Evolutionary conservation across 2,797 vertebrate species (phyloP).

Genomic region (Erpetoichthys calabaricus): DNA sequence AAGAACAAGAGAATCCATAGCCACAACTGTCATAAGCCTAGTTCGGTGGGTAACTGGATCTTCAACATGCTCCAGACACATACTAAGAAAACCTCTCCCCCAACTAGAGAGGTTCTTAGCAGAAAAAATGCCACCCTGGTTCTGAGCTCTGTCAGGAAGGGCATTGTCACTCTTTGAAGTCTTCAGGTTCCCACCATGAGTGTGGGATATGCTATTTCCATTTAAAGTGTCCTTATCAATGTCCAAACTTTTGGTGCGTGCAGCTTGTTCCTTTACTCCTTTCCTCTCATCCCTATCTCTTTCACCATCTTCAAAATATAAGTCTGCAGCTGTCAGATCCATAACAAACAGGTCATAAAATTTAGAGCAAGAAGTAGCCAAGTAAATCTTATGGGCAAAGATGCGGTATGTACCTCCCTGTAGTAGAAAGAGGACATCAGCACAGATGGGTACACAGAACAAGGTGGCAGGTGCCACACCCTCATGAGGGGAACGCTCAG

Average conservation of each 20-base stretch:
- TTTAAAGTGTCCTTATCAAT: constrained; percentile 44
- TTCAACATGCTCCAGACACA: constrained; percentile 52
- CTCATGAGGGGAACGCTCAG: constrained; percentile 47
- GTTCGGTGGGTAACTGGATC: constrained; percentile 58
- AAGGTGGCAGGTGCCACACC: constrained; percentile 56
- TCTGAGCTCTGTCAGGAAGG: constrained; percentile 37
- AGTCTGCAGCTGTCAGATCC: constrained; percentile 30
- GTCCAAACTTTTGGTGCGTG: constrained; percentile 61
- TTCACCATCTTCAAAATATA: constrained; percentile 16
- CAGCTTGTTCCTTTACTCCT: constrained; percentile 56
- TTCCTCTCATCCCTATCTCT: constrained; percentile 49
- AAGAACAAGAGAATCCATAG: constrained; percentile 63
- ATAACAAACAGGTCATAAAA: constrained; percentile 77
- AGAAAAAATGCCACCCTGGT: constrained; percentile 29
- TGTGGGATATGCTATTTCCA: constrained; percentile 29
- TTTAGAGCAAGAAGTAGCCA: constrained; percentile 79
- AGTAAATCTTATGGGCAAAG: constrained; percentile 76
- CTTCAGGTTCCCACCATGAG: constrained; percentile 45
- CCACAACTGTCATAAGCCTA: constrained; percentile 61
- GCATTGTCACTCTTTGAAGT: constrained; percentile 62
- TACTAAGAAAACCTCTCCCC: constrained; percentile 67
- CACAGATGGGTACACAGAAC: constrained; percentile 62
- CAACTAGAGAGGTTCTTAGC: constrained; percentile 54
- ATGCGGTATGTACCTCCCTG: constrained; percentile 51
- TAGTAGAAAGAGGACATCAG: constrained; percentile 70